These are phyloP conservation scores for Bothrops alternatus DNA, from an alignment of 2,797 vertebrate genomes.

Conservation along the genomic window DNA sequence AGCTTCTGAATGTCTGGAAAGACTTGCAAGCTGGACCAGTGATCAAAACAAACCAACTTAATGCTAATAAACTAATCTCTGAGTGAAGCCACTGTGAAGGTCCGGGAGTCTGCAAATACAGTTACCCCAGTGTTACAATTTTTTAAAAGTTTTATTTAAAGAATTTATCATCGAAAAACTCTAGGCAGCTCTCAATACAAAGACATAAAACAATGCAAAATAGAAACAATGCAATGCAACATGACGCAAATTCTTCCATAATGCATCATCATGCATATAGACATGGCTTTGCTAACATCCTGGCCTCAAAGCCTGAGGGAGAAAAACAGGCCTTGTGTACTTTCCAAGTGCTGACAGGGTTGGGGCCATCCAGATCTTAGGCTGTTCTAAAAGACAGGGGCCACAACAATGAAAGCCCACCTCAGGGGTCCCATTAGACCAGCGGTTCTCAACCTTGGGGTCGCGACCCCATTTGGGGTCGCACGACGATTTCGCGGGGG, in stretches of 20 bases:
- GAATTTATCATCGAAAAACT: not conserved
- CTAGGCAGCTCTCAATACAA: not conserved
- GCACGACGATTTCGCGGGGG: no score
- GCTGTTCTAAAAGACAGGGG: not conserved
- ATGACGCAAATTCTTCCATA: not conserved
- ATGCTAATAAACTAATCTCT: not conserved
- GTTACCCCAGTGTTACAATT: not conserved
- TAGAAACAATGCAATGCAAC: not conserved
- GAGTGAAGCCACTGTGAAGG: not conserved
- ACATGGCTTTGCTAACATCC: not conserved
- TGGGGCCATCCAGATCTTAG: not conserved
- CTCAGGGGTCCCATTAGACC: not conserved
- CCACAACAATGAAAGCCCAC: not conserved
- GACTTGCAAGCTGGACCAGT: not conserved
- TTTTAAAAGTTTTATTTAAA: not conserved
- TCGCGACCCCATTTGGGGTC: no score
- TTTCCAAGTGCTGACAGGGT: not conserved
- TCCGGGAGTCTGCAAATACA: not conserved
- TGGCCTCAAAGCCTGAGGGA: not conserved
- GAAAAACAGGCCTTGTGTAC: not conserved
- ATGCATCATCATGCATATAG: not conserved
- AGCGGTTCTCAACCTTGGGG: no score
- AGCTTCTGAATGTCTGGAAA: not conserved
- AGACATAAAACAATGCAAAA: not conserved
- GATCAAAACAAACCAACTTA: not conserved